Base-by-base conservation (phyloP, 1,140 invertebrate species). In the Macrobrachium rosenbergii region DNA sequence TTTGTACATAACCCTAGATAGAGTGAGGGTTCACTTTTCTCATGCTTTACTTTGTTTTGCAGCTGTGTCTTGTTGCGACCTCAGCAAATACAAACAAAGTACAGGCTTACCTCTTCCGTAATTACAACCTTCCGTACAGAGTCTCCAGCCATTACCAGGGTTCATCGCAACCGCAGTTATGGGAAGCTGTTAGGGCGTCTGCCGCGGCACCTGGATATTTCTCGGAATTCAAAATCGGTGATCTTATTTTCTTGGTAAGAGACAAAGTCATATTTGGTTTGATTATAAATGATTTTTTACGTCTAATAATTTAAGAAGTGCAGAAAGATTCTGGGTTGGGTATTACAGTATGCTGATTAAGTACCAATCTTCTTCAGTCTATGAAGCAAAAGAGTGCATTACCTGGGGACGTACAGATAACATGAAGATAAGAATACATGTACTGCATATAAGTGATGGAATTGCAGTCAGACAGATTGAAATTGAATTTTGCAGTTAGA, bases 201-300 rank as follows among this genome's bases (percentile, higher is more conserved):
- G 96, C 97, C 64, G 97, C 98, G 76, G 98, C 98, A 23, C 98
- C 98, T 3, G 96, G 96, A 0, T 98, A 98, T 93, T 99, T 98
- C 92, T 95, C 97, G 91, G 97, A 98, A 91, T 97, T 96, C 90
- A 94, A 94, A 90, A 92, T 96, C 21, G 95, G 94, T 79, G 95
- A 95, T 45, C 93, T 94, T 90, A 92, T 98, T 88, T 96, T 97
- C 92, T 96, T 97, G 93, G 96, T 96, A 91, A 92, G 92, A 89
- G 91, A 92, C 91, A 90, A 77, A 75, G 43, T 52, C 0, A 0
- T 52, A 52, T 52, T 52, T 52, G 52, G 52, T 52, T 52, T 69
- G 16, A 78, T 28, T 82, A 88, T 81, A 23, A 83, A 88, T 73
- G 2, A 52, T 12, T 12, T 52, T 12, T 52, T 52, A 52, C 6